Conservation (phyloP, 2,113 vertebrate genomes). For the Neopipo cinnamomea region DNA sequence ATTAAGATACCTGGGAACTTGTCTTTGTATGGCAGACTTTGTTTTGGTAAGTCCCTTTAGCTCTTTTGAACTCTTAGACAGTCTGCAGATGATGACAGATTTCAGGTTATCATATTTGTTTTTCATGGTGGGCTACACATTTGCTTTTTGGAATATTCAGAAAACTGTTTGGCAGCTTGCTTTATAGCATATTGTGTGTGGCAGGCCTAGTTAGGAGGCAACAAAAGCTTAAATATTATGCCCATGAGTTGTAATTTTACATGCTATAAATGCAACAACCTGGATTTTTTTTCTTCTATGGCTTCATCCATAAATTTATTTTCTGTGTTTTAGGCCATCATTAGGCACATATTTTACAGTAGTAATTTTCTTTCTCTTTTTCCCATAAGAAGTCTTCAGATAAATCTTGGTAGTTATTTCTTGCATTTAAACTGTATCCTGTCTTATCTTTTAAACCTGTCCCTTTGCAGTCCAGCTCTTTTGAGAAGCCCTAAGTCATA, state of each 20-base stretch:
- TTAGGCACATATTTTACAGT: not conserved
- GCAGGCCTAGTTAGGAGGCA: not conserved
- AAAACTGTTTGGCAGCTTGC: slow-evolving; percentile 26
- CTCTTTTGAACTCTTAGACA: not conserved
- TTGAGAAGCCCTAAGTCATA: not conserved
- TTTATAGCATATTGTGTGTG: slow-evolving; percentile 6
- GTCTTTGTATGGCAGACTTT: not conserved
- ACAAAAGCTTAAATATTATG: not conserved
- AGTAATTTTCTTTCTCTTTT: not conserved
- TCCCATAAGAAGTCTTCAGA: not conserved
- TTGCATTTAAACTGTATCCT: not conserved
- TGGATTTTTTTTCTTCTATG: not conserved
- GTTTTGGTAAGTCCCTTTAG: not conserved
- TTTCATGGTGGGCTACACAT: not conserved
- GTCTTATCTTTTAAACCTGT: not conserved
- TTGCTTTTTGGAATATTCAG: slow-evolving; percentile 2
- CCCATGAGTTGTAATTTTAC: not conserved
- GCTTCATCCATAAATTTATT: not conserved
- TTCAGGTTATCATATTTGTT: not conserved
- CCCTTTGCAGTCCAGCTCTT: not conserved
- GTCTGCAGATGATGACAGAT: not conserved
- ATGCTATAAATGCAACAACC: not conserved
- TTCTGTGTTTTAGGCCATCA: not conserved
- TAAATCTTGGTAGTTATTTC: not conserved
- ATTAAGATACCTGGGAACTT: not conserved